Evolutionary conservation across 2,113 vertebrate species (phyloP), one percentile per base, ranked within the genome.

Genomic region (Cygnus buccinator): DNA sequence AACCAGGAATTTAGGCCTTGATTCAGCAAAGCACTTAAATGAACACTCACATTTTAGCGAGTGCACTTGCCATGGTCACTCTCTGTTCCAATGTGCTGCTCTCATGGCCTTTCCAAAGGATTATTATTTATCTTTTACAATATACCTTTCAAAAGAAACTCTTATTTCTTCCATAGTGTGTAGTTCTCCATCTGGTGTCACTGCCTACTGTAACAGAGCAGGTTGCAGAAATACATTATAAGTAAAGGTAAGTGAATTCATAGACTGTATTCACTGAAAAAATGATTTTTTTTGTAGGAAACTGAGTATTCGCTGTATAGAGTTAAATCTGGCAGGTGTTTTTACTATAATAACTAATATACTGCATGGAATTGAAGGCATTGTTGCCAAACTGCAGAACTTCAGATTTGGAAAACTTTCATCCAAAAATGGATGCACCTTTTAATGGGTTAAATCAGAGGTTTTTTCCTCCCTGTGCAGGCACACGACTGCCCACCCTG

Each of bases 1-100:
- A 95, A 6, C n/a, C 63, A 79, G 31, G 74, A 90, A 85, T 95
- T 95, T 33, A 66, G 50, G 63, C 66, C 93, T 91, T 74, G 90
- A 67, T 85, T 96, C 62, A 80, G 90, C 62, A 93, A 73, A 91
- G 87, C 84, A 80, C 78, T 89, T 87, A 91, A 70, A 63, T 12
- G 16, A 50, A 8, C 0, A 0, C 39, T 95, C 59, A 28, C 1
- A 2, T 73, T 84, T 87, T 73, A 66, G 23, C 26, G 28, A 91
- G 28, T 46, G 61, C 31, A 5, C 59, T 89, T 85, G 78, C 74
- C 63, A 79, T 25, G 37, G 62, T 54, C 54, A 48, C 41, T 54
- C 65, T 50, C 39, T 73, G 16, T 43, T 89, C 77, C 57, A 75
- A 11, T 25, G 12, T 3, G 1, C 31, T 83, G 37, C 11, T 61